Percentiles rank a stretch among this genome's conserved stretches.
These are phyloP conservation scores for Drosophila acutilabella DNA, from an alignment of 2,888 invertebrate genomes.

Conservation along the genomic window DNA sequence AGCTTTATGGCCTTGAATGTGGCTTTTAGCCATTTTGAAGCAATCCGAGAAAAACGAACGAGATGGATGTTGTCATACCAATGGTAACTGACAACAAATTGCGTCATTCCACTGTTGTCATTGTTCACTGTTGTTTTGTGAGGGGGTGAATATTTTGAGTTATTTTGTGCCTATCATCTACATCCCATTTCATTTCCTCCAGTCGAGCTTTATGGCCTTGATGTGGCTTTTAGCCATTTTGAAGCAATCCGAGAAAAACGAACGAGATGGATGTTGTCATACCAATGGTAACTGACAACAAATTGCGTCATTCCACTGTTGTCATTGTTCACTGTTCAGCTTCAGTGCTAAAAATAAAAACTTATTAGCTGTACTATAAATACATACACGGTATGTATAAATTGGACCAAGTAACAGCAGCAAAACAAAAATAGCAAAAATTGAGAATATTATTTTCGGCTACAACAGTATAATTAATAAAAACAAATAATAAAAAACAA, in stretches of 20 bases:
- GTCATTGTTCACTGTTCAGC: conserved; percentile 37
- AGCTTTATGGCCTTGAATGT: conserved; percentile 58
- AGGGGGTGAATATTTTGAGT: too few relatives aligned
- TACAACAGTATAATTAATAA: neutral
- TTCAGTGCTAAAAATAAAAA: conserved; percentile 69
- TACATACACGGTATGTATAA: conserved; percentile 9
- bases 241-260: conserved; percentile 45
- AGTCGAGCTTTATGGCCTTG: conserved; percentile 55
- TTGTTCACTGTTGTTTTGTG: conserved; percentile 36
- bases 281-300: conserved; percentile 37
- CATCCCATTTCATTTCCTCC: too few relatives aligned
- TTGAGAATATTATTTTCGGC: neutral
- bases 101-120: conserved; percentile 42
- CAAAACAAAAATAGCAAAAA: conserved; percentile 1
- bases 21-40: conserved; percentile 61
- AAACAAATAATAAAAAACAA: neutral
- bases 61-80: conserved; percentile 63
- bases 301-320: conserved; percentile 50
- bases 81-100: conserved; percentile 40
- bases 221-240: conserved; percentile 61
- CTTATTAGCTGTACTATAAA: conserved; percentile 50
- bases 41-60: conserved; percentile 42
- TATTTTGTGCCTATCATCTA: too few relatives aligned
- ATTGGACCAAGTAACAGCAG: conserved; percentile 5
- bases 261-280: conserved; percentile 61